Percentiles rank a stretch among this genome's conserved stretches.
phyloP scores from a whole-genome alignment of 1,140 invertebrate genomes.

The Pinna nobilis region DNA sequence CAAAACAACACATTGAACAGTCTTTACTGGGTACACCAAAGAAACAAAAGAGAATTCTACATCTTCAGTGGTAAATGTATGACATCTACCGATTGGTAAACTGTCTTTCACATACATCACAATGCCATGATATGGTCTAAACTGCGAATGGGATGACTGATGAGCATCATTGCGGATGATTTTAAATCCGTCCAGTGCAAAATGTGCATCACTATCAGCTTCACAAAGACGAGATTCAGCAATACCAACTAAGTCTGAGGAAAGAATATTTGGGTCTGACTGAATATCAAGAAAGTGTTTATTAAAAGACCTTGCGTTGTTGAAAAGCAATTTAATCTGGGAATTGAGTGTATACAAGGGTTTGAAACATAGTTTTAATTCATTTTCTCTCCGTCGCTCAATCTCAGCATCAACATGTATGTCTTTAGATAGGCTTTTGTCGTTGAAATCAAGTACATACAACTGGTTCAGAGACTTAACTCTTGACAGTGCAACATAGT shows the following conservation, averaged over 20 bases:
- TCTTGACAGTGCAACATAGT: conserved; percentile 35
- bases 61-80: not conserved
- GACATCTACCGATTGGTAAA: not conserved
- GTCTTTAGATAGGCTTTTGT: not conserved
- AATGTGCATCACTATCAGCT: not conserved
- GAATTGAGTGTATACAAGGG: conserved; percentile 8
- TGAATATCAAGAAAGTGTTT: not conserved
- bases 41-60: not conserved
- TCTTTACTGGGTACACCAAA: not conserved
- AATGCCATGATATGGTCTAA: conserved; percentile 11
- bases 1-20: conserved; percentile 1
- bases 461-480: conserved; percentile 9
- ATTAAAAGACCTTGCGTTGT: conserved; percentile 18
- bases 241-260: conserved; percentile 18
- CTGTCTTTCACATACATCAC: conserved; percentile 8
- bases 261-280: not conserved
- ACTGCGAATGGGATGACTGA: no score
- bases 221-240: conserved; percentile 7
- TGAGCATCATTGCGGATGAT: not conserved
- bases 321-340: conserved; percentile 20
- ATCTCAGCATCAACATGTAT: conserved; percentile 23
- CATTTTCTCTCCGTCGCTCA: conserved; percentile 9
- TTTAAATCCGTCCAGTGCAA: conserved; percentile 4
- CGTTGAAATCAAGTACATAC: conserved; percentile 31
- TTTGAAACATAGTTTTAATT: conserved; percentile 11